Base-by-base conservation (phyloP, 2,113 vertebrate genomes). In the Malaclemys terrapin region DNA sequence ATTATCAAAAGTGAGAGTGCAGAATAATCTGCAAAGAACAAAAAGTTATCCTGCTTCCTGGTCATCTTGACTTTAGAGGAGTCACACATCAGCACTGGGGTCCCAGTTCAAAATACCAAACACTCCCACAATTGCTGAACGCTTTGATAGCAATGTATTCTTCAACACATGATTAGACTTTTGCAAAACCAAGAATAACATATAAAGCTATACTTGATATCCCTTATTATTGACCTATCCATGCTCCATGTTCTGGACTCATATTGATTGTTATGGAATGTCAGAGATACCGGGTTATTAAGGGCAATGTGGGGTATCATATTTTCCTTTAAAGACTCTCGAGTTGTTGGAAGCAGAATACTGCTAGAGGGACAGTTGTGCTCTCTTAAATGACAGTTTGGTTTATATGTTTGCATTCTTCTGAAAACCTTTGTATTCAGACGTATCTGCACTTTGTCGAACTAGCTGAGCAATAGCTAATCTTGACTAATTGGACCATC, bases 1-100 rank as follows among this genome's bases (percentile, higher is more conserved):
- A 78, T 78, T 11, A 94, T 94, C 20, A 88, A 82, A 95, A 96
- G 84, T 89, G 93, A 90, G n/a, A 93, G 35, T 2, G 1, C 22
- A 76, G 16, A 90, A 80, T 93, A 84, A 72, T 84, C 80, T 91
- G 94, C 82, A 94, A 93, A 97, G 93, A 89, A 78, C 8, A 57
- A 93, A 96, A 92, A 13, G 20, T 57, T 92, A n/a, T 29, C 4
- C 56, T 89, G n/a, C 78, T 85, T 91, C 92, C 89, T 92, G 49
- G 87, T 89, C 8, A 1, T 72, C 69, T 49, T 27, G 5, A 52
- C 49, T 91, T 88, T 10, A 72, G 80, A 80, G 29, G 88, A 93
- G 8, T 84, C 52, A 14, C 52, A 89, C 56, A 42, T 57, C 25
- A 94, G 62, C 45, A 87, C 85, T 42, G 29, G 89, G 25, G 8